Evolutionary conservation across 2,888 invertebrate species (phyloP), one percentile per base, ranked within the genome.

Genomic region (Nebria salina): DNA sequence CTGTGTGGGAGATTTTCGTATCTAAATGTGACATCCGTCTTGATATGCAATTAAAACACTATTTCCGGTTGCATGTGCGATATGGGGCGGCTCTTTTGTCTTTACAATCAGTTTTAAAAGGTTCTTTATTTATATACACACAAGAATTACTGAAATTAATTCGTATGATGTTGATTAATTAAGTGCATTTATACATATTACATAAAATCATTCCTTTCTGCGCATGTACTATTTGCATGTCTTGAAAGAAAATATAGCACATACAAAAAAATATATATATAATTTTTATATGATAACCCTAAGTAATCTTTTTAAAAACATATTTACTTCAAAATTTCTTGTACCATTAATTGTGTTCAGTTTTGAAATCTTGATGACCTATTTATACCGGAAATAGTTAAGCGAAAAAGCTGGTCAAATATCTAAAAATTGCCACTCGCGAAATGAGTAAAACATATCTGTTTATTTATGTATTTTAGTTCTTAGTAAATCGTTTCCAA

Each of bases 1-100:
- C 15, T 11, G n/a, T 80, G 80, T 80, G 80, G 80, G 80, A 54
- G 80, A 75, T 66, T 75, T 80, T 68, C 68, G 43, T 75, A 75
- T 75, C 75, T 75, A 80, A 80, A 80, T 80, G 75, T 75, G 72
- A 80, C 80, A 80, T 80, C 80, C 80, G 75, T 80, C 75, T 41
- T 72, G 80, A 75, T 80, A 80, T 15, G 64, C 65, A 80, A 80
- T 80, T 80, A 80, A 75, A 54, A 80, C 75, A 80, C 75, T 66
- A 72, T 75, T 80, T 80, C 80, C 80, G 68, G 80, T 80, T 75
- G 70, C 65, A 78, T 74, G 65, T 42, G 9, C 72, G 80, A 80
- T 80, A 75, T 13, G 7, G 64, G 43, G 15, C 54, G 25, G 34
- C 13, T 65, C 68, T 26, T 73, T 79, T 75, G 75, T 79, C 75